Conservation (phyloP, 2,113 vertebrate species). For the Crotalus helleri region DNA sequence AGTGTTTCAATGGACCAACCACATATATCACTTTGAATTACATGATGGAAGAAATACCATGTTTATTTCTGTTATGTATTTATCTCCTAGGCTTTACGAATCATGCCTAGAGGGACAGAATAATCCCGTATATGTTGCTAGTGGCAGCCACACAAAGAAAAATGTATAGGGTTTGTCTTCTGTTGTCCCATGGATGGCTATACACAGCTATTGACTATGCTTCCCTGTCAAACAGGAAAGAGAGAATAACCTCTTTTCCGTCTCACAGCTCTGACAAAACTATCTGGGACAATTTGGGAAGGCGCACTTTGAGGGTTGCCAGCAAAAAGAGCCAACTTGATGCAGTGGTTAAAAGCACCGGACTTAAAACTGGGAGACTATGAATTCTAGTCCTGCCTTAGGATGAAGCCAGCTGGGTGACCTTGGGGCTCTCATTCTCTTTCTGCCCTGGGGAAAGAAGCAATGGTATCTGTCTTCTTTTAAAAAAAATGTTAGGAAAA, state of each 20-base stretch:
- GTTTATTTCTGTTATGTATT: not conserved
- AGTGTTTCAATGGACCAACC: not conserved
- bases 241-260: not conserved
- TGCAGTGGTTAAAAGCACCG: not conserved
- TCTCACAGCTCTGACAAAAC: not conserved
- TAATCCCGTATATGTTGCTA: not conserved
- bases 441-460: not conserved
- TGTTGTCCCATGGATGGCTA: not conserved
- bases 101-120: not conserved
- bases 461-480: not conserved
- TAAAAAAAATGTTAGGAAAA: not conserved
- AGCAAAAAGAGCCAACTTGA: not conserved
- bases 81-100: not conserved
- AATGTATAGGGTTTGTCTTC: not conserved
- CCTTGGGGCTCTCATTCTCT: not conserved
- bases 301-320: not conserved
- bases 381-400: not conserved
- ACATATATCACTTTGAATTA: not conserved
- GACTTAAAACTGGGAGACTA: not conserved
- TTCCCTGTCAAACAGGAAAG: not conserved
- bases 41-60: not conserved
- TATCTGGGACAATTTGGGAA: not conserved
- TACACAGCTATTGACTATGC: not conserved
- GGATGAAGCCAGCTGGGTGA: not conserved
- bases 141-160: not conserved